Percentiles rank a stretch among this genome's conserved stretches.
phyloP scores from a whole-genome alignment of 23 tunicate genomes.

The Phallusia fumigata region DNA sequence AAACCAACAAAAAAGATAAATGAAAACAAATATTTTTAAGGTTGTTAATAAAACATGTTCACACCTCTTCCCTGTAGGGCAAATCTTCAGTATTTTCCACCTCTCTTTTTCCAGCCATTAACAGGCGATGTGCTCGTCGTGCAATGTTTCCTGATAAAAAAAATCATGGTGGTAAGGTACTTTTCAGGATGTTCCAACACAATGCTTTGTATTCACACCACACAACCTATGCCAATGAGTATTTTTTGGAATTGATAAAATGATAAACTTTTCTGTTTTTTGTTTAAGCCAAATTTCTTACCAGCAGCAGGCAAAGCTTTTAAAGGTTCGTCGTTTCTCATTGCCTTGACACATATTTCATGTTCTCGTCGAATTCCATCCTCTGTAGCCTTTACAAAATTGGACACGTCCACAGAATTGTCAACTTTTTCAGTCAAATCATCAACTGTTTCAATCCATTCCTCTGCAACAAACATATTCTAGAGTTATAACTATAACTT shows the following conservation, averaged over 20 bases:
- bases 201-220: too few relatives aligned
- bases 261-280: too few relatives aligned
- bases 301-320: constrained; percentile 82
- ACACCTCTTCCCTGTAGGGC: constrained; percentile 54
- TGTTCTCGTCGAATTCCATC: constrained; percentile 81
- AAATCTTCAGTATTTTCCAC: constrained; percentile 94
- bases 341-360: constrained; percentile 62
- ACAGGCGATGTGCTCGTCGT: constrained; percentile 77
- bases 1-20: background rate
- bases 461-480: constrained; percentile 33
- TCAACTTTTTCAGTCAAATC: constrained; percentile 90
- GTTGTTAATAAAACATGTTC: background rate
- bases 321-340: constrained; percentile 43
- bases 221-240: too few relatives aligned
- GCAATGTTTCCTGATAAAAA: constrained; percentile 88
- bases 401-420: constrained; percentile 73
- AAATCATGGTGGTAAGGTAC: background rate
- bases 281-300: too few relatives aligned
- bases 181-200: too few relatives aligned
- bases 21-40: background rate
- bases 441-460: constrained; percentile 91
- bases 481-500: too few relatives aligned
- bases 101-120: constrained; percentile 93
- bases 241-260: too few relatives aligned
- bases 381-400: constrained; percentile 84